Base-by-base conservation (phyloP, 1,140 invertebrate genomes). In the Bombus superbus region DNA sequence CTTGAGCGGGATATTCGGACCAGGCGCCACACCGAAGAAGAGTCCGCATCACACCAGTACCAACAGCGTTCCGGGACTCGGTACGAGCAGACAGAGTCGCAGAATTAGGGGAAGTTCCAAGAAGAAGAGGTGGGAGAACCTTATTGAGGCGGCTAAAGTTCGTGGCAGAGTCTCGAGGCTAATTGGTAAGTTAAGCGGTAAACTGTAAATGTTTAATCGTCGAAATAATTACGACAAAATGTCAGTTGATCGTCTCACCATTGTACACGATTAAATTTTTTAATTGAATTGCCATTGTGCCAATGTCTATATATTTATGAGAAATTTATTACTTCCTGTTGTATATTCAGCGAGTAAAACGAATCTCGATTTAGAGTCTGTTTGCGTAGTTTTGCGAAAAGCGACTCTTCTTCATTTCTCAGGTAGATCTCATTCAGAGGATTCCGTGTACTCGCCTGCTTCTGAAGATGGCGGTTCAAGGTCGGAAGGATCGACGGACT, bases 121-220 rank as follows among this genome's bases (percentile, higher is more conserved):
- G 71, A 96, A 96, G 87, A 94, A 95, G 81, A 93, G 95, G 8
- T 96, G 96, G 96, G 97, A 97, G 68, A 98, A 97, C 38, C 95
- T 98, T 42, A 98, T 98, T 88, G 97, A 98, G 92, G 98, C 98
- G 62, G 97, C 98, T n/a, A 97, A 97, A 92, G 96, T 96, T 69
- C 64, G 78, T 1, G 97, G 97, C 62, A 96, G 97, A 90, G 97
- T 98, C 22, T 97, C 97, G 5, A 96, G 97, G 81, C 96, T 98
- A 85, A 97, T 98, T 82, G 97, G 97, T 88, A 96, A 97, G 86
- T 69, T 40, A 42, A 2, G 28, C 11, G 11, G 2, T 59, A 11
- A 59, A 53, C 47, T 22, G 47, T 53, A 22, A 22, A 53, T 53
- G 18, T 53, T 22, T 22, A 8, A 53, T 0, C 11, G 59, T n/a